Conservation (phyloP, 2,797 vertebrate species). For the Menidia menidia region DNA sequence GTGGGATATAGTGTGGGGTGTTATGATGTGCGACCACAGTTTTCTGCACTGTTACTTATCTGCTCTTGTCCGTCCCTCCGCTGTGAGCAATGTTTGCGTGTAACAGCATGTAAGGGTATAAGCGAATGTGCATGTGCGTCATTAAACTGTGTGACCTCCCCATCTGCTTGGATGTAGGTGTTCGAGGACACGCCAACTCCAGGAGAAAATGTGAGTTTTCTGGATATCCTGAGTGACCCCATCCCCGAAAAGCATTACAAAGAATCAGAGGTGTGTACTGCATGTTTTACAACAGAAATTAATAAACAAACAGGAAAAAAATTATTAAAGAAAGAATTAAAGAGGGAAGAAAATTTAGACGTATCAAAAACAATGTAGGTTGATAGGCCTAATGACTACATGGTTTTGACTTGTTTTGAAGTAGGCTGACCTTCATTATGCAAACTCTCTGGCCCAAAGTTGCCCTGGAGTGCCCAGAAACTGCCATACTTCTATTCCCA, state of each 20-base stretch:
- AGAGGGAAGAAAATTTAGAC: too few relatives aligned
- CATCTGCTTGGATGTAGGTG: slow-evolving; percentile 77
- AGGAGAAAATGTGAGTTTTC: slow-evolving; percentile 74
- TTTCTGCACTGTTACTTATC: slow-evolving; percentile 71
- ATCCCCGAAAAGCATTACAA: slow-evolving; percentile 85
- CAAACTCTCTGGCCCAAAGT: too few relatives aligned
- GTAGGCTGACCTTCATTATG: too few relatives aligned
- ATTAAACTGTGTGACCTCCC: slow-evolving; percentile 59
- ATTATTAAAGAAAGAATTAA: not conserved
- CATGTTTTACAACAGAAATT: not conserved
- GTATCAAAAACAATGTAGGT: too few relatives aligned
- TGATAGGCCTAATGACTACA: too few relatives aligned
- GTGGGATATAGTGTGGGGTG: slow-evolving; percentile 65
- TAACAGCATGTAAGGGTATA: slow-evolving; percentile 15
- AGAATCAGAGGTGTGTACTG: slow-evolving; percentile 76
- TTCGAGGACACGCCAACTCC: slow-evolving; percentile 83
- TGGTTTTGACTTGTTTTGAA: too few relatives aligned
- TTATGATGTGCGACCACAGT: slow-evolving; percentile 73
- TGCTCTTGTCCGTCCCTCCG: slow-evolving; percentile 52
- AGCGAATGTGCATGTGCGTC: slow-evolving; percentile 24
- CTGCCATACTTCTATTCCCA: too few relatives aligned
- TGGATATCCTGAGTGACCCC: slow-evolving; percentile 86
- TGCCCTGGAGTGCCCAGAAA: too few relatives aligned
- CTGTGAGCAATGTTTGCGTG: slow-evolving; percentile 43
- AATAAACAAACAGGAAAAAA: not conserved